Base-by-base conservation (phyloP, 2,888 invertebrate species). In the Orthosia incerta region DNA sequence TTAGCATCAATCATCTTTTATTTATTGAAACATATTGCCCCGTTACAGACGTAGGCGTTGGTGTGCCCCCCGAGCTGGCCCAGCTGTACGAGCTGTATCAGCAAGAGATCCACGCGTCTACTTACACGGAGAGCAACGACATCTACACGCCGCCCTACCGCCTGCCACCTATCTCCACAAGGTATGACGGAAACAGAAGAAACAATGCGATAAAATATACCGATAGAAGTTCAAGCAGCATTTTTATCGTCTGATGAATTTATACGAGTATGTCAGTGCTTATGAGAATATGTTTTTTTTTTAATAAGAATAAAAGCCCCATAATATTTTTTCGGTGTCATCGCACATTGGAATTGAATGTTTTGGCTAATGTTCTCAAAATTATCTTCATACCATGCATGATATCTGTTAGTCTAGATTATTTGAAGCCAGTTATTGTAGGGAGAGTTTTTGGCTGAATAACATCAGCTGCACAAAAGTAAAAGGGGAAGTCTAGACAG, bases 51-150 rank as follows among this genome's bases (percentile, higher is more conserved):
- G 97, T 97, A 63, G 97, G 97, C 77, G 94, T 98, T 45, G 96
- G 97, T 63, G 95, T 98, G 57, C 97, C 98, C 0, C 97, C 97
- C 13, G 98, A 98, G 89, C 93, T 98, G 72, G 97, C 97, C 79
- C 98, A 98, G 85, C 94, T 98, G 26, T 98, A 98, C 91, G 97
- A 97, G 65, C 95, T 98, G 81, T 98, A 98, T 88, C 98, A 98
- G 90, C 98, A 98, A 90, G 98, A 98, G 95, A 98, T 98, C 77
- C 98, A 98, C 91, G 98, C 98, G 0, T 97, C 98, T 9, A 98
- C 98, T 0, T 98, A 98, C 89, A 97, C 97, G 0, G 97, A 97
- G 88, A 97, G 96, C 85, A 97, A 96, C 72, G 96, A 97, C 70
- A 92, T 96, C 20, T 95, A 96, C 87, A 95, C 97, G 23, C 93